These are phyloP conservation scores for Melanophora roralis DNA, from an alignment of 2,888 invertebrate species.

Conservation along the genomic window DNA sequence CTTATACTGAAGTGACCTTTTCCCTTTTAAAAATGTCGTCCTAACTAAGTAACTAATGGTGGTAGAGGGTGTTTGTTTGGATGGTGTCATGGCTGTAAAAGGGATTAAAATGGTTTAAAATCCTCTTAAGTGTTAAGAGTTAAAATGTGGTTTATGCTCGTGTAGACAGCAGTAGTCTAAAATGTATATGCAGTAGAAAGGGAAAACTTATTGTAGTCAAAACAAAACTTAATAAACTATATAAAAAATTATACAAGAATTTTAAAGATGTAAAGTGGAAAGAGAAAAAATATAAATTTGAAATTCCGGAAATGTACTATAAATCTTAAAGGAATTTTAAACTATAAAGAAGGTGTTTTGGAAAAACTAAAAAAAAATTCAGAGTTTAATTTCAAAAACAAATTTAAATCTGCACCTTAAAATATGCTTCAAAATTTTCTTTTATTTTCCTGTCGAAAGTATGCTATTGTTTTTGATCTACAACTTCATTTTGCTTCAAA, in stretches of 20 bases:
- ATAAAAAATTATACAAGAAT: conserved; percentile 29
- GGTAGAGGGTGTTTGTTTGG: background rate
- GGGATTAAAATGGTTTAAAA: conserved; percentile 51
- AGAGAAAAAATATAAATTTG: background rate
- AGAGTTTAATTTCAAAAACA: background rate
- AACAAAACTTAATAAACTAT: conserved; percentile 35
- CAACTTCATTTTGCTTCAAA: background rate
- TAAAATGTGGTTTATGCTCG: conserved; percentile 55
- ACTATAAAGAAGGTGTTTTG: background rate
- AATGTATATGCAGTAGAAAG: background rate
- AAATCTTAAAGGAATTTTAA: conserved; percentile 9
- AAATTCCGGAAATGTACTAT: background rate
- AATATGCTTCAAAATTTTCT: conserved; percentile 4
- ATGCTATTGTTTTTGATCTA: conserved; percentile 7
- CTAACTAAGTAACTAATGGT: background rate
- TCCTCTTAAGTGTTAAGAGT: conserved; percentile 57
- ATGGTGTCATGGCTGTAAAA: conserved; percentile 40
- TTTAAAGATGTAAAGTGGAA: background rate
- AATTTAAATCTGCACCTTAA: background rate
- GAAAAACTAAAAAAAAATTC: background rate
- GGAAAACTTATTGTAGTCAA: conserved; percentile 29
- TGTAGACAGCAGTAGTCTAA: conserved; percentile 12
- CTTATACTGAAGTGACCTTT: conserved; percentile 2
- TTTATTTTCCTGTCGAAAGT: background rate
- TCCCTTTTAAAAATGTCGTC: background rate